Conservation (phyloP, 2,888 invertebrate genomes). For the Ashinkailepas kermadecensis region DNA sequence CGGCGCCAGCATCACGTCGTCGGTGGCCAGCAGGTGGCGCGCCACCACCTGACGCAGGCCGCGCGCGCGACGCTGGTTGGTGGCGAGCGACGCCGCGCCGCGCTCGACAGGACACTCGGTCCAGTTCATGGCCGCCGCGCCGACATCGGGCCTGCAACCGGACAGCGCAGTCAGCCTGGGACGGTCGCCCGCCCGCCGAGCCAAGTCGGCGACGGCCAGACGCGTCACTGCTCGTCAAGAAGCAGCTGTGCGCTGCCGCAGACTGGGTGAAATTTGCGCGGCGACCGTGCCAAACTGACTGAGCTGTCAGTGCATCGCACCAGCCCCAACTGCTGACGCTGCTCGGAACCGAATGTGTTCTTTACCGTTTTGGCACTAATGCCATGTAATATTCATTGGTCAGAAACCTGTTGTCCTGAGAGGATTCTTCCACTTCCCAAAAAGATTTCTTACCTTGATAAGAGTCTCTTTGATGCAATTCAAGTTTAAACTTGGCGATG, state of each 20-base stretch:
- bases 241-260: background rate
- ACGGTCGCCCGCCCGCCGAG: background rate
- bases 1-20: background rate
- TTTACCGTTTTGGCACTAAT: too few relatives aligned
- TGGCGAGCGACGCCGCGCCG: background rate
- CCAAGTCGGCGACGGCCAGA: background rate
- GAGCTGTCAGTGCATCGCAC: background rate
- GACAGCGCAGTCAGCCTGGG: background rate
- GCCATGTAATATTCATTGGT: too few relatives aligned
- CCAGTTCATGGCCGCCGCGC: background rate
- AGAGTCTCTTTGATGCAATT: too few relatives aligned
- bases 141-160: background rate
- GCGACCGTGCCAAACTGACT: background rate
- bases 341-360: too few relatives aligned
- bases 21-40: slow-evolving; percentile 3
- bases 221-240: background rate
- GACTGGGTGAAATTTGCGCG: background rate
- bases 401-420: too few relatives aligned
- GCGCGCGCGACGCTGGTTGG: slow-evolving; percentile 21
- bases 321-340: too few relatives aligned
- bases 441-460: too few relatives aligned
- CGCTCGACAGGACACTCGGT: background rate
- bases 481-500: too few relatives aligned
- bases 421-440: too few relatives aligned
- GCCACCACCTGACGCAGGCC: slow-evolving; percentile 3